Evolutionary conservation across 2,113 vertebrate species (phyloP), one percentile per base, ranked within the genome.

Genomic region (Brienomyrus brachyistius): DNA sequence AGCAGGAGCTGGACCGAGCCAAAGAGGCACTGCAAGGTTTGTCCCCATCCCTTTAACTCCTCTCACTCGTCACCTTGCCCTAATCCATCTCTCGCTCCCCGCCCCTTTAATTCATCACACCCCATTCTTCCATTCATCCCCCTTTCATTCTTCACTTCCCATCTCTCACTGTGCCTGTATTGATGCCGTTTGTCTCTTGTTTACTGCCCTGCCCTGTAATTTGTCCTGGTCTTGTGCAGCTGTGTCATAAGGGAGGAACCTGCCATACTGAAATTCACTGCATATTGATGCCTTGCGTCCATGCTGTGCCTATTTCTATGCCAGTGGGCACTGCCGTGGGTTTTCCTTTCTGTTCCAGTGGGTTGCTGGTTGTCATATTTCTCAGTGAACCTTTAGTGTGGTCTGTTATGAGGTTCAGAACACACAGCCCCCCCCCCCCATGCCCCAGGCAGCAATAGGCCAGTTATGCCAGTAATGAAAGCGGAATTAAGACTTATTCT

Each of bases 11-110:
- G 92, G 97, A 97, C 0, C 96, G 98, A 0, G 98, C 98, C 94
- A 99, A 97, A 91, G 98, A 99, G 94, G 97, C 98, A 74, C 94
- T 99, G 90, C 98, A 99, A 95, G 98, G 98, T 99, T 0, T 27
- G 47, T 27, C 19, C 47, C 83, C 21, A 9, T 1, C 11, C 23
- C 10, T 47, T 17, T 52, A 23, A 86, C 8, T 48, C 83, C 47
- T 7, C n/a, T n/a, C 80, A 23, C 31, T 19, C 40, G 5, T 82
- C 77, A 82, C 15, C 13, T 13, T 23, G 6, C 15, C 35, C 77
- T 15, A 43, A 5, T 43, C 7, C 77, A 8, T 45, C 35, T 19
- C 40, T 47, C 40, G 2, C n/a, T 35, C 66, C 27, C 31, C 13
- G 27, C 31, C 31, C 70, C 70, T 77, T 77, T 40, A 31, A 77